Evolutionary conservation across 2,888 invertebrate genomes (phyloP).

Genomic region (Crossocerus cetratus): DNA sequence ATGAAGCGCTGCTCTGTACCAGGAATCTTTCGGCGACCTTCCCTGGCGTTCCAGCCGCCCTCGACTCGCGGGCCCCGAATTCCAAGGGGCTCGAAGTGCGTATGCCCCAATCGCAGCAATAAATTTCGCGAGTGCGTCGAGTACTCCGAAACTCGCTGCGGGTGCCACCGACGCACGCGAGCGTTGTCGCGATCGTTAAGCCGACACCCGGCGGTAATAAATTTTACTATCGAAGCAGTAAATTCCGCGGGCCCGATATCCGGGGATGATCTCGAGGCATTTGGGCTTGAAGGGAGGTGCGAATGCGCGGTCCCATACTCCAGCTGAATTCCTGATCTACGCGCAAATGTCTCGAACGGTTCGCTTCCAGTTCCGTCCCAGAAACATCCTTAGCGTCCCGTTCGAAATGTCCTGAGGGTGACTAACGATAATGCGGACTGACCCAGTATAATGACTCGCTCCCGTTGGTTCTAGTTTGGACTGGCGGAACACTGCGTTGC

Average conservation of each 20-base stretch:
- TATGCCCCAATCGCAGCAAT: constrained; percentile 21
- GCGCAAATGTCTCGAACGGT: neutral
- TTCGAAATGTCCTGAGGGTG: no score
- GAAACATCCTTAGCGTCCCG: no score
- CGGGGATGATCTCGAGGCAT: constrained; percentile 9
- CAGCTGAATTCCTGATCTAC: neutral
- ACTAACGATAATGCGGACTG: no score
- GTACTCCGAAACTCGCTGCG: constrained; percentile 20
- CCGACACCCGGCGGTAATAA: constrained; percentile 32
- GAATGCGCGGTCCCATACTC: constrained; percentile 1
- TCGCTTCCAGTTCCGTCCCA: no score
- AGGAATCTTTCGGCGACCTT: no score
- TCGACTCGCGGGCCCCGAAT: neutral
- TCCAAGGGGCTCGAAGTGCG: constrained; percentile 4
- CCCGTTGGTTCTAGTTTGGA: constrained; percentile 29
- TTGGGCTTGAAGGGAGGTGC: neutral
- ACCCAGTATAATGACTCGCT: constrained; percentile 36
- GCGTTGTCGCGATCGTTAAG: constrained; percentile 20
- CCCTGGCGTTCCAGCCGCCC: no score
- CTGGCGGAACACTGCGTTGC: constrained; percentile 27
- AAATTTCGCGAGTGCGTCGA: constrained; percentile 34
- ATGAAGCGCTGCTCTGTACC: no score
- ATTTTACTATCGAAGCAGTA: constrained; percentile 27
- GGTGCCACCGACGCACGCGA: constrained; percentile 17
- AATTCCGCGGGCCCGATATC: constrained; percentile 22